These are phyloP conservation scores for Champsocephalus gunnari DNA, from an alignment of 2,797 vertebrate genomes.

Conservation along the genomic window DNA sequence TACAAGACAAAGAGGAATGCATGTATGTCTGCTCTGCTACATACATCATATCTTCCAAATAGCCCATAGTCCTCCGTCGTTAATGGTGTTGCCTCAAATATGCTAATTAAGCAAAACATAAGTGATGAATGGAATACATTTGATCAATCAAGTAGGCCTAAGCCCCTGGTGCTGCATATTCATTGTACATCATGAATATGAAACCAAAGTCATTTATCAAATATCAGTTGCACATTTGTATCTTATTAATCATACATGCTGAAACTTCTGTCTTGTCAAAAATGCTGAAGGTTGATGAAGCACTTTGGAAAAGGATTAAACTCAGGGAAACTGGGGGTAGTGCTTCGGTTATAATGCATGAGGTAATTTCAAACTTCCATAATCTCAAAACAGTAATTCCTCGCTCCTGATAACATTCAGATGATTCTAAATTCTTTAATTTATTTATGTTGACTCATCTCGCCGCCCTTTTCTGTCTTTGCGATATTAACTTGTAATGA, in stretches of 20 bases:
- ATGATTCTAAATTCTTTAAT: conserved; percentile 11
- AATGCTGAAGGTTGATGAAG: conserved; percentile 81
- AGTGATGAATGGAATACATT: conserved; percentile 85
- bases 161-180: conserved; percentile 83
- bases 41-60: conserved; percentile 78
- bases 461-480: background rate
- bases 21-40: conserved; percentile 65
- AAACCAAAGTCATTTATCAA: conserved; percentile 82
- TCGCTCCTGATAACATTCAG: background rate
- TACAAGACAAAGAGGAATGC: conserved; percentile 73
- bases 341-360: conserved; percentile 66
- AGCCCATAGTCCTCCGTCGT: conserved; percentile 74
- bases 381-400: conserved; percentile 60
- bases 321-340: conserved; percentile 59
- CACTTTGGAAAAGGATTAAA: conserved; percentile 75
- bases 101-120: conserved; percentile 83
- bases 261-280: conserved; percentile 80
- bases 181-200: conserved; percentile 84
- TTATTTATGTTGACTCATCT: too few species aligned
- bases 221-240: conserved; percentile 83
- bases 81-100: conserved; percentile 81
- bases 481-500: conserved; percentile 21
- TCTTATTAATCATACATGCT: conserved; percentile 84
- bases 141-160: conserved; percentile 84
- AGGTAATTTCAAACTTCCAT: conserved; percentile 68